Evolutionary conservation across 1,140 invertebrate genomes (phyloP), one percentile per base, ranked within the genome.

Genomic region (Phocides pigmalion): DNA sequence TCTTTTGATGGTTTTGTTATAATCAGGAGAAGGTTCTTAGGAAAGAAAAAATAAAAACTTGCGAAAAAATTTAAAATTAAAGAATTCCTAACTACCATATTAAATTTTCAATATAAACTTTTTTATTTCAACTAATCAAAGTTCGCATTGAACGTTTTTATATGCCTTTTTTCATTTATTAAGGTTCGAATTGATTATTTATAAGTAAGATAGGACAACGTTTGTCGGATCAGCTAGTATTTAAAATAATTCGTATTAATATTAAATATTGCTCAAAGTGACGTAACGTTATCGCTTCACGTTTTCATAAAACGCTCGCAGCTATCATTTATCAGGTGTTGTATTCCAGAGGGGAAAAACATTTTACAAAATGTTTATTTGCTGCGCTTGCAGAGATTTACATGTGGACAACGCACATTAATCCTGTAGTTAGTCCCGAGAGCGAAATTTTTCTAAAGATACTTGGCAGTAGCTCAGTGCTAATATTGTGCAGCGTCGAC

Each of bases 271-370:
- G 35, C 22, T 59, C 53, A 15, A 59, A 67, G 64, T 77, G 79
- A 74, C 76, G 76, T 77, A 76, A 78, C 74, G 65, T 79, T 81
- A 82, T 81, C 75, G 74, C 66, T 76, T 73, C 72, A 73, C 71
- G 78, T 84, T 81, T 85, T 81, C 74, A 81, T 83, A 85, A 81
- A 85, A 73, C 76, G 77, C 79, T 79, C 71, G 76, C 74, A 75
- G 84, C 82, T 68, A 84, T 81, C 80, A 84, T 89, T 89, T 87
- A 87, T 85, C 82, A 84, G 82, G 67, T 81, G 79, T 72, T 80
- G 79, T 83, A 71, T 77, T 68, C 75, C 76, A 65, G 66, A 54
- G 80, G 67, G 80, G 77, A 74, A 71, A 77, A 81, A 81, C 82
- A 79, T 83, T 84, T 83, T 79, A 82, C 75, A 83, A 81, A 82